Evolutionary conservation across 1,140 invertebrate species (phyloP).

Genomic region (Hyles euphorbiae): DNA sequence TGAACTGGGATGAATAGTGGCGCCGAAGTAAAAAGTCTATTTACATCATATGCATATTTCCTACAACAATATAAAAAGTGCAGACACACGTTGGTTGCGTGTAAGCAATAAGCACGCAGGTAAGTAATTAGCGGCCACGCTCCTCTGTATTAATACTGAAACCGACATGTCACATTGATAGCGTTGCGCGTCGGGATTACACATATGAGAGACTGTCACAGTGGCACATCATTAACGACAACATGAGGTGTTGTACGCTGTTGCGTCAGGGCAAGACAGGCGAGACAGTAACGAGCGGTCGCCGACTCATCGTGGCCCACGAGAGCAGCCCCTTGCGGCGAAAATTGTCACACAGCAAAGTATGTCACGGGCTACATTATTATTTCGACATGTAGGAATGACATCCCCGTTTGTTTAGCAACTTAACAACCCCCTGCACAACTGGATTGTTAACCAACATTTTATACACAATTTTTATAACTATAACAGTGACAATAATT

Average conservation of each 20-base stretch:
- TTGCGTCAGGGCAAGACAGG: conserved; percentile 42
- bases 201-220: too few relatives aligned
- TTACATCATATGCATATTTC: conserved; percentile 59
- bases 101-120: neutral
- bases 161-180: conserved; percentile 14
- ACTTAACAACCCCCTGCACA: neutral
- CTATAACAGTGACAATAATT: too few relatives aligned
- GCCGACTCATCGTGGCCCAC: conserved; percentile 52
- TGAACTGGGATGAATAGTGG: conserved; percentile 65
- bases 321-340: conserved; percentile 59
- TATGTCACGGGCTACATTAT: conserved; percentile 64
- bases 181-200: too few relatives aligned
- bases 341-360: conserved; percentile 65
- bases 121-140: too few relatives aligned
- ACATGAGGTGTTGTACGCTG: conserved; percentile 25
- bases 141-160: conserved; percentile 16
- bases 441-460: neutral
- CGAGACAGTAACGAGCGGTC: conserved; percentile 67
- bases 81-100: neutral
- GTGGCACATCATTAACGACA: conserved; percentile 59
- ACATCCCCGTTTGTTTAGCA: neutral
- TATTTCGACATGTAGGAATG: conserved; percentile 38
- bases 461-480: too few relatives aligned
- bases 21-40: conserved; percentile 65
- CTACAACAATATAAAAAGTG: conserved; percentile 8